A percentile compares a stretch with the other conserved stretches of the same genome.
These are phyloP conservation scores for Bombus confusus DNA, from an alignment of 1,140 invertebrate genomes.

Conservation along the genomic window DNA sequence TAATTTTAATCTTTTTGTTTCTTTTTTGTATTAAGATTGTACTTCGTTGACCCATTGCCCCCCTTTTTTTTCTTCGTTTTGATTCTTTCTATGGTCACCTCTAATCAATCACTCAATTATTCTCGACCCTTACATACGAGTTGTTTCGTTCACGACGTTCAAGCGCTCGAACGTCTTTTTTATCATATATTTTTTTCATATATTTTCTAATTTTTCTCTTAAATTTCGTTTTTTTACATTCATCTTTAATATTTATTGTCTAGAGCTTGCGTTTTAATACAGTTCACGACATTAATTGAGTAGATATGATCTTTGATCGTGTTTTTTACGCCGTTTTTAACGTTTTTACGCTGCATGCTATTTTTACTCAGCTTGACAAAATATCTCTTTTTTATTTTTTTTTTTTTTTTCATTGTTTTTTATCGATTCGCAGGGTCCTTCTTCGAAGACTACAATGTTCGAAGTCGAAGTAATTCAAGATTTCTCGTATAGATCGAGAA, in stretches of 20 bases:
- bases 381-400: constrained; percentile 40
- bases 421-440: constrained; percentile 45
- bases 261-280: constrained; percentile 62
- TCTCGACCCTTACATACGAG: constrained; percentile 54
- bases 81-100: constrained; percentile 52
- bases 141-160: constrained; percentile 66
- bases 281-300: constrained; percentile 66
- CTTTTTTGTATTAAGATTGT: constrained; percentile 45
- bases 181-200: constrained; percentile 50
- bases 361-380: constrained; percentile 66
- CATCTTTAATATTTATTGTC: constrained; percentile 58
- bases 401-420: constrained; percentile 36
- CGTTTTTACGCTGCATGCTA: constrained; percentile 70
- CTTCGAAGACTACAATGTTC: constrained; percentile 39
- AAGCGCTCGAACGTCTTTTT: constrained; percentile 55
- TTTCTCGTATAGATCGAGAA: neutral
- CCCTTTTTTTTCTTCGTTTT: constrained; percentile 29
- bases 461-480: too few species aligned
- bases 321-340: constrained; percentile 62
- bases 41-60: constrained; percentile 46
- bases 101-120: constrained; percentile 64
- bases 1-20: constrained; percentile 47
- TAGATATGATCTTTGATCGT: constrained; percentile 67
- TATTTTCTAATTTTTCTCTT: constrained; percentile 10
- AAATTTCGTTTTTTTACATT: constrained; percentile 16